Conservation (phyloP, 2,113 vertebrate species). For the Dryoscopus gambensis region DNA sequence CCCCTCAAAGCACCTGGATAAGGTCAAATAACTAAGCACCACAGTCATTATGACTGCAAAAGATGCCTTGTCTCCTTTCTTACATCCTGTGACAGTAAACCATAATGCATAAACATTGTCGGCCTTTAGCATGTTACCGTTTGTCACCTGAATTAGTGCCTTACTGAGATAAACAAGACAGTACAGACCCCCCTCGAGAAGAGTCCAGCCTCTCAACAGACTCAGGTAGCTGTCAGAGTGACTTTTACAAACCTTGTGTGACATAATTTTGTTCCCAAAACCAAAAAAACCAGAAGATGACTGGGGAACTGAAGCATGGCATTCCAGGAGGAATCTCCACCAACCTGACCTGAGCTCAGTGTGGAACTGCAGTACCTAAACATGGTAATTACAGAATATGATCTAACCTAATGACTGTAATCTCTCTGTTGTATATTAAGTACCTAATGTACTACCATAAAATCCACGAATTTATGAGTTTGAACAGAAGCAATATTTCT, state of each 20-base stretch:
- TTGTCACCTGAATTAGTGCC: background rate
- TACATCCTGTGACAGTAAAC: background rate
- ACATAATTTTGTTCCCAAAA: background rate
- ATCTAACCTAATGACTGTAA: conserved; percentile 21
- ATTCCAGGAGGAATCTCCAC: background rate
- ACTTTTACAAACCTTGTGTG: background rate
- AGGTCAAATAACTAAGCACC: background rate
- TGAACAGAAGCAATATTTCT: conserved; percentile 43
- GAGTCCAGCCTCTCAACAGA: background rate
- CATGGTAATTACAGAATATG: background rate
- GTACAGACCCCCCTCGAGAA: background rate
- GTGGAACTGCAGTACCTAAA: background rate
- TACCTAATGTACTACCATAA: background rate
- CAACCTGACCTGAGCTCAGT: background rate
- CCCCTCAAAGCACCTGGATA: background rate
- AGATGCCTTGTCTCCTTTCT: background rate
- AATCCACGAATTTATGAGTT: conserved; percentile 19
- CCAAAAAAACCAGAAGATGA: background rate
- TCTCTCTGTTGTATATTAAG: conserved; percentile 28
- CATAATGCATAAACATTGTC: background rate
- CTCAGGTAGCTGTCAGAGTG: background rate
- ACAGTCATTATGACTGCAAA: background rate
- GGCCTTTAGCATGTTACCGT: background rate
- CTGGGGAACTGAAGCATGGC: background rate
- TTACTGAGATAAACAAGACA: background rate